Conservation (phyloP, 2,888 invertebrate species). For the Chaitophorus viminalis region DNA sequence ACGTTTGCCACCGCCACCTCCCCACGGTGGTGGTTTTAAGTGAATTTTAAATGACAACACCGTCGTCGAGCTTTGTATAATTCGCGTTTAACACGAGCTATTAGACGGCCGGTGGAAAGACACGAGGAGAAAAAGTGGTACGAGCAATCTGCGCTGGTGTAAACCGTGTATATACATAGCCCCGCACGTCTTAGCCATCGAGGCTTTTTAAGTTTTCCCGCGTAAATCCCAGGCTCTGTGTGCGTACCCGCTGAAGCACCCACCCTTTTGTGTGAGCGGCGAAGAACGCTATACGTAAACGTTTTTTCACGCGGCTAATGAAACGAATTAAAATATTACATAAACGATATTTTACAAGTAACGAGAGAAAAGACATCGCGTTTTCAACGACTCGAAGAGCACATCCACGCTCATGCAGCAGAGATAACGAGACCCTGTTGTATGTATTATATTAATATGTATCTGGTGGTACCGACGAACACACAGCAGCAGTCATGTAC, state of each 20-base stretch:
- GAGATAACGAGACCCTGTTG: not conserved
- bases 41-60: slow-evolving; percentile 62
- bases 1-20: too few relatives aligned
- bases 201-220: not conserved
- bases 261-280: not conserved
- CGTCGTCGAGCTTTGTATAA: slow-evolving; percentile 49
- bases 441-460: not conserved
- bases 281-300: too few relatives aligned
- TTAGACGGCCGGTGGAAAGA: slow-evolving; percentile 24
- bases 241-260: not conserved
- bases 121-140: not conserved
- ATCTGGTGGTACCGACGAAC: not conserved
- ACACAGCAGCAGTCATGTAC: too few relatives aligned
- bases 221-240: not conserved
- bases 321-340: slow-evolving; percentile 2
- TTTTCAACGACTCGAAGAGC: not conserved
- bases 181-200: not conserved
- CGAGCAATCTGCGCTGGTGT: not conserved
- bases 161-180: not conserved
- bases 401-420: not conserved
- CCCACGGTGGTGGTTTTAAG: slow-evolving; percentile 55
- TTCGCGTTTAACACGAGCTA: slow-evolving; percentile 61
- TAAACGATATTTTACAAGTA: too few relatives aligned
- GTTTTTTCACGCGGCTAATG: not conserved
- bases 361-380: too few relatives aligned